Evolutionary conservation across 2,888 invertebrate genomes (phyloP), one percentile per base, ranked within the genome.

Genomic region (Teleogryllus oceanicus): DNA sequence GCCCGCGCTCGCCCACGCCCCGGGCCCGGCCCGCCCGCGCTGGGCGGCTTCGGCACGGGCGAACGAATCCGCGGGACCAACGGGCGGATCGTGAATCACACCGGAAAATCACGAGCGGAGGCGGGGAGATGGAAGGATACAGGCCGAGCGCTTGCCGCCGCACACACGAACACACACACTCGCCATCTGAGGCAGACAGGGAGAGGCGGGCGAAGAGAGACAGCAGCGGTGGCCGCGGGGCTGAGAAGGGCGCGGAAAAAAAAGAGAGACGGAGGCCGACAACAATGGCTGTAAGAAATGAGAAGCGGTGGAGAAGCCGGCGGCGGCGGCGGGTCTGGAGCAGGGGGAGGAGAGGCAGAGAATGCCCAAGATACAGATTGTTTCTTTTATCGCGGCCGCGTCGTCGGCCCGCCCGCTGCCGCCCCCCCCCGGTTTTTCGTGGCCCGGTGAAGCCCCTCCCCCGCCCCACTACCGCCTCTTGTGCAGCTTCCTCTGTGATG

Each of bases 41-140:
- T 13, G 62, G 62, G 62, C n/a, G 13, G 62, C 62, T n/a, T 18
- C 16, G 62, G 62, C 62, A 62, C 37, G 37, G 37, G 62, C n/a
- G 62, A 62, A 62, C 62, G 62, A 62, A 62, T 62, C 62, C 62
- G 62, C 62, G n/a, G 62, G 62, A 13, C n/a, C 62, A 62, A 62
- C 62, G 62, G 62, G 62, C 62, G 62, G 62, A 62, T 62, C 62
- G 62, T 62, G 62, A 62, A 62, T 62, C 62, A 62, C 62, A 62
- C 16, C 62, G 62, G 62, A 62, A 62, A 62, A 62, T 62, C 62
- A 62, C 62, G 62, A 62, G 62, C 62, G 13, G 62, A 62, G 62
- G 13, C 62, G 16, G n/a, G 62, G 62, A 62, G 62, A 62, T 62
- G 62, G 62, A 62, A 62, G 62, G 16, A 62, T 18, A 62, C 62